Conservation (phyloP, 2,797 vertebrate species). For the Sorex maritimensis region DNA sequence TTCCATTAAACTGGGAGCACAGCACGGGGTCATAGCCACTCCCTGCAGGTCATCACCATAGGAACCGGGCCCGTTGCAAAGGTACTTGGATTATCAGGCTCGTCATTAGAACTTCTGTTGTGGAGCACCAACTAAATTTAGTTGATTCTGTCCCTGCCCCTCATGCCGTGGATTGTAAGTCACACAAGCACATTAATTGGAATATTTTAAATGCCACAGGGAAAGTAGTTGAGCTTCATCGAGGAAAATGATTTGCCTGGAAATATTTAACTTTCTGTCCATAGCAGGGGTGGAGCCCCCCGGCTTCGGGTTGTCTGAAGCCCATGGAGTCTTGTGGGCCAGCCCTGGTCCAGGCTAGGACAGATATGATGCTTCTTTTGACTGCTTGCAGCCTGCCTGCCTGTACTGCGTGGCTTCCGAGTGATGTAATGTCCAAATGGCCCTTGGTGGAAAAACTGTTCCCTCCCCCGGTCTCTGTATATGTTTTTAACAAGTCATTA, state of each 20-base stretch:
- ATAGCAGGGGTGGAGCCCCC: too few species aligned
- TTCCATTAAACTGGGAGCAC: slow-evolving; percentile 73
- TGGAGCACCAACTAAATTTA: slow-evolving; percentile 14
- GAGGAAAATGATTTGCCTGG: background rate
- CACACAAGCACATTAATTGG: slow-evolving; percentile 34
- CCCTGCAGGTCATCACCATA: slow-evolving; percentile 70
- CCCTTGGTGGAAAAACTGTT: too few species aligned
- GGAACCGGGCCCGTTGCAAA: slow-evolving; percentile 71
- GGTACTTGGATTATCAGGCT: slow-evolving; percentile 26
- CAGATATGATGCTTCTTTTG: too few species aligned
- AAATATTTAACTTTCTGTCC: slow-evolving; percentile 51
- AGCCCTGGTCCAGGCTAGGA: too few species aligned
- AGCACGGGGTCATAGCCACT: slow-evolving; percentile 63
- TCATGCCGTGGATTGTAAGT: slow-evolving; percentile 25
- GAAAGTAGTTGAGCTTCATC: slow-evolving; percentile 8
- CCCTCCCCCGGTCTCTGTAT: background rate
- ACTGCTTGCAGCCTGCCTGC: too few species aligned
- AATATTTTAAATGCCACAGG: slow-evolving; percentile 19
- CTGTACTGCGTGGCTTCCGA: too few species aligned
- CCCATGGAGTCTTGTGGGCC: too few species aligned
- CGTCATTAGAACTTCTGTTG: background rate
- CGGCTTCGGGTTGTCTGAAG: too few species aligned
- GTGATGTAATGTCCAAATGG: too few species aligned
- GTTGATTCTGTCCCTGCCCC: background rate
- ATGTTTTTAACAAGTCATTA: slow-evolving; percentile 58